Evolutionary conservation across 2,113 vertebrate species (phyloP).

Genomic region (Sorex fumeus): DNA sequence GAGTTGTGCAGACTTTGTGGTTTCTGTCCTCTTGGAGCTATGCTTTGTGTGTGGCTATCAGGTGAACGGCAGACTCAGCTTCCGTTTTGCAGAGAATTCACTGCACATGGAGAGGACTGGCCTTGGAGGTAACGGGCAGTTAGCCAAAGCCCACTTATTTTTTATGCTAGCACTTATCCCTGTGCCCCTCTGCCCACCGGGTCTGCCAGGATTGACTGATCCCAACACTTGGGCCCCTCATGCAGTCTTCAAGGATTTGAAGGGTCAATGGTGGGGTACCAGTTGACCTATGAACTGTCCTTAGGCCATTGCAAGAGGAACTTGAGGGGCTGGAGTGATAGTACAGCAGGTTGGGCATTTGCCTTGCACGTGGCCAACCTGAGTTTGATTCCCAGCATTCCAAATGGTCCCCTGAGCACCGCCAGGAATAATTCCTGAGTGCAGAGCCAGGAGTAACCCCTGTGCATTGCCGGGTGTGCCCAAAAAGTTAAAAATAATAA

Average conservation of each 20-base stretch:
- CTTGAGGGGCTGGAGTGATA: too few species aligned
- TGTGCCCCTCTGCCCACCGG: background rate
- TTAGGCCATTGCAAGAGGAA: background rate
- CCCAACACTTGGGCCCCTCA: background rate
- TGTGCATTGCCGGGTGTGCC: too few species aligned
- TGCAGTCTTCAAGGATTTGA: background rate
- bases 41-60: background rate
- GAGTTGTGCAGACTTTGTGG: background rate
- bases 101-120: background rate
- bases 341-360: too few species aligned
- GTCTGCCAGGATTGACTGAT: background rate
- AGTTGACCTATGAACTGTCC: background rate
- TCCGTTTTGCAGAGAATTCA: slow-evolving; percentile 24
- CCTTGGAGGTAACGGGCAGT: background rate
- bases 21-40: background rate
- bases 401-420: too few species aligned
- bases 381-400: too few species aligned
- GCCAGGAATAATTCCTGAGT: too few species aligned
- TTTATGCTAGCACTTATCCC: background rate
- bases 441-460: too few species aligned
- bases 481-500: too few species aligned
- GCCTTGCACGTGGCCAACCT: too few species aligned
- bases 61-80: background rate
- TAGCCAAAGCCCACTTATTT: background rate
- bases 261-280: background rate